These are phyloP conservation scores for Aleiodes testaceus DNA, from an alignment of 2,888 invertebrate genomes.

Conservation along the genomic window DNA sequence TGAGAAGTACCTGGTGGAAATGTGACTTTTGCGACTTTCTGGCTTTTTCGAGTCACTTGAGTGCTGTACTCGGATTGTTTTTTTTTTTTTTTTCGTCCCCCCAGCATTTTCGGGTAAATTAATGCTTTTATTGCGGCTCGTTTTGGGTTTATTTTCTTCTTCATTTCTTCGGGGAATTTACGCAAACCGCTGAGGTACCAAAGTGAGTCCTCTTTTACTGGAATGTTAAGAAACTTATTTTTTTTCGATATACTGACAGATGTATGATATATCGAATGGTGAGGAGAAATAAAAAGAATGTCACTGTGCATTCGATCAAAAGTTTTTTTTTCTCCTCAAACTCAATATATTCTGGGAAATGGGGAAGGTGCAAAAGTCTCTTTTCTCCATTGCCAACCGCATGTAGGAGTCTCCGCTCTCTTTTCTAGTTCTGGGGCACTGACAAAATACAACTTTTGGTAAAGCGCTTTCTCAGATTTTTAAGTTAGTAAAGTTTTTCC, in stretches of 20 bases:
- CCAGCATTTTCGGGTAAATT: constrained; percentile 1
- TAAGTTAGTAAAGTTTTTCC: constrained; percentile 20
- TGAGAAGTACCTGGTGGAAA: not conserved
- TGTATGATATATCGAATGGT: constrained; percentile 1
- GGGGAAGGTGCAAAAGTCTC: constrained; percentile 13
- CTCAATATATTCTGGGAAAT: constrained; percentile 3
- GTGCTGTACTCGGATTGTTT: constrained; percentile 6
- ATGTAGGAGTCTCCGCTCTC: too few species aligned
- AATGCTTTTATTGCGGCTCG: not conserved
- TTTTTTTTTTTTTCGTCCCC: not conserved
- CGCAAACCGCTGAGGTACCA: not conserved
- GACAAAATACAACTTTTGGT: constrained; percentile 27
- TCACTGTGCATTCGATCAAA: constrained; percentile 29
- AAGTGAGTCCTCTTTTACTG: not conserved
- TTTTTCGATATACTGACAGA: constrained; percentile 14
- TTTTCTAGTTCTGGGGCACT: not conserved
- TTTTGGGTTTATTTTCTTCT: not conserved
- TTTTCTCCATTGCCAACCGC: constrained; percentile 16
- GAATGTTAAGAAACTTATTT: not conserved
- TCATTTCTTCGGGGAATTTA: too few species aligned
- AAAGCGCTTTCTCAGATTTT: constrained; percentile 29
- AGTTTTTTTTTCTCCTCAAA: constrained; percentile 7
- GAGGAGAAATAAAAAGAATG: constrained; percentile 2
- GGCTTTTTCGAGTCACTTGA: not conserved
- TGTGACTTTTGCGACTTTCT: not conserved